Evolutionary conservation across 2,797 vertebrate genomes (phyloP).

Genomic region (Silurus lanzhouensis): DNA sequence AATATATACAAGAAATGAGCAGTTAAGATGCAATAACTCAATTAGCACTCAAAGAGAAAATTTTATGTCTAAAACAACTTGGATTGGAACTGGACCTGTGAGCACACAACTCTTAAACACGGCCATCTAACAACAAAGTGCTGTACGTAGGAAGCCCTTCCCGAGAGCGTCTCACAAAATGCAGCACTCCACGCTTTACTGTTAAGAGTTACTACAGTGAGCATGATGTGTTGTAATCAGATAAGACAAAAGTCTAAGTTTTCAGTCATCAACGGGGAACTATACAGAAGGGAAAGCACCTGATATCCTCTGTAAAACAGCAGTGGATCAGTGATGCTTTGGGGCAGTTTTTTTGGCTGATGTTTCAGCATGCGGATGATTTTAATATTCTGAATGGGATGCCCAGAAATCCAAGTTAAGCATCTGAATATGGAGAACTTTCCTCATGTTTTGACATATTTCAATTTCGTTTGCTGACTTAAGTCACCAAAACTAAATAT

Average conservation of each 20-base stretch:
- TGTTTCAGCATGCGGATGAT: neutral
- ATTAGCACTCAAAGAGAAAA: neutral
- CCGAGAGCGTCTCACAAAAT: neutral
- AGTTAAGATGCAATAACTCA: neutral
- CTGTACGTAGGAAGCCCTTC: neutral
- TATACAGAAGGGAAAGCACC: neutral
- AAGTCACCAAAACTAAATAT: neutral
- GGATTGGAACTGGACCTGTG: neutral
- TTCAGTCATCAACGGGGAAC: neutral
- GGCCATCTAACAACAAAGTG: neutral
- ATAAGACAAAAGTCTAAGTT: neutral
- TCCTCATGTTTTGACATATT: neutral
- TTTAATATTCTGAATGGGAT: neutral
- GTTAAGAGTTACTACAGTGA: neutral
- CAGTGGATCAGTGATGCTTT: neutral
- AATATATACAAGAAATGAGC: neutral
- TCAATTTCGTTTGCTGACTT: slow-evolving; percentile 3
- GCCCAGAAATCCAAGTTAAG: slow-evolving; percentile 7
- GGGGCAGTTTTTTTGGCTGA: neutral
- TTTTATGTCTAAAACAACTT: neutral
- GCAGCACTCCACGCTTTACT: neutral
- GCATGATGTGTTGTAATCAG: neutral
- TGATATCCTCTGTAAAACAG: neutral
- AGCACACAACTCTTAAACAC: neutral
- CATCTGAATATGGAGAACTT: neutral